Evolutionary conservation across 2,113 vertebrate genomes (phyloP), one percentile per base, ranked within the genome.

Genomic region (Paraplagusia blochii): DNA sequence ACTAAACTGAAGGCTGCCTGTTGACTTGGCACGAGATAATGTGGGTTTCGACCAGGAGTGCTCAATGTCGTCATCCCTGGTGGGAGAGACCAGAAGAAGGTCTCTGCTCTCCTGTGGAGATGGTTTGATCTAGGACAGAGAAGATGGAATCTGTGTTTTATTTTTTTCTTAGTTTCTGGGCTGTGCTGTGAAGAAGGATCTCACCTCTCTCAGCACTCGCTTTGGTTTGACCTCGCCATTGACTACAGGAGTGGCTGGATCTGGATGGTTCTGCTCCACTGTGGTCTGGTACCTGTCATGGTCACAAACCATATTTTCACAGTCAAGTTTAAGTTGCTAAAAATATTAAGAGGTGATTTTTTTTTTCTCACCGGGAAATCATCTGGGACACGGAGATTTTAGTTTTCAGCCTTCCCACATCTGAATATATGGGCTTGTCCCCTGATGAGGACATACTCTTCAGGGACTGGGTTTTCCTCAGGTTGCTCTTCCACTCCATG

Each of bases 321-420:
- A 18, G 8, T 53, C 44, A 19, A 17, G 19, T 33, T n/a, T 5
- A 5, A 55, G 44, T 11, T n/a, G 3, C 48, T 18, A 13, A 43
- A 9, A 46, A 4, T n/a, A 33, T 34, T 16, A 1, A 42, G 7
- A 13, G 35, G 22, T 29, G 22, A 6, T 4, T n/a, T 17, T 15
- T 13, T 50, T 38, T 67, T 9, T 45, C 71, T 74, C 63, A 94
- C 93, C 88, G 81, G 65, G 83, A 66, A 33, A 93, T 87, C 29
- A 94, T 87, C 17, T 90, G 84, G 0, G 92, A 93, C 74, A 94
- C 93, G n/a, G 92, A 88, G 12, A 66, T 86, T 8, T 16, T 77
- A 53, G 49, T 89, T 52, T 86, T 80, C 48, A 43, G 66, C 61
- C 47, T 64, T n/a, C 70, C 76, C 2, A 19, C 44, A 1, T 87